Base-by-base conservation (phyloP, 2,113 vertebrate genomes). In the Cinclus cinclus region DNA sequence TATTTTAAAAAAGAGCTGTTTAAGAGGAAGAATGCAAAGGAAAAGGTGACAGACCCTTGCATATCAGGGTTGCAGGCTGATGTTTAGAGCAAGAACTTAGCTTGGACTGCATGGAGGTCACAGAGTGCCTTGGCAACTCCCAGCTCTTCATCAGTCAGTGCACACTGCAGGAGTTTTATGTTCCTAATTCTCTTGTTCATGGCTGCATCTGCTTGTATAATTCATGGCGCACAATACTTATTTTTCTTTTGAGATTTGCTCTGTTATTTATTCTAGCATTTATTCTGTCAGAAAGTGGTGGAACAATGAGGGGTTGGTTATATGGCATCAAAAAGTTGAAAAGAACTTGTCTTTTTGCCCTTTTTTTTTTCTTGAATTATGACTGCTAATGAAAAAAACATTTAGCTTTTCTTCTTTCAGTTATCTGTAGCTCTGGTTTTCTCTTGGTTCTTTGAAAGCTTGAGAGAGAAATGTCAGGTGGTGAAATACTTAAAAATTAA, bases 121-220 rank as follows among this genome's bases (percentile, higher is more conserved):
- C 28, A 15, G 76, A 89, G 16, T 74, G 69, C 87, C 73, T 65
- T 81, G 73, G 73, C 68, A 89, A 78, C 60, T 60, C 23, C 70
- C 49, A 64, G 58, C 55, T 71, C 67, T 90, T 69, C 47, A 10
- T 50, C 47, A 55, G 56, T 56, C 90, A 89, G 42, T 22, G 87
- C 46, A 77, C 12, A 7, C 88, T 18, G 37, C 44, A 69, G 76
- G 88, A 68, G 41, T 62, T 60, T 87, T 82, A n/a, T 69, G 67
- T 64, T 75, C 83, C 77, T 80, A 83, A 87, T 89, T 90, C 83
- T 53, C 75, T 50, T 5, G 1, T 67, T 80, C 81, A 17, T 64
- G 81, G 63, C 62, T 96, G 87, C 85, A 79, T 94, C 69, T 94
- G 80, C 83, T 82, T 89, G 64, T 95, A 81, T 92, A 95, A 87